Base-by-base conservation (phyloP, 2,797 vertebrate species). In the Parambassis ranga region DNA sequence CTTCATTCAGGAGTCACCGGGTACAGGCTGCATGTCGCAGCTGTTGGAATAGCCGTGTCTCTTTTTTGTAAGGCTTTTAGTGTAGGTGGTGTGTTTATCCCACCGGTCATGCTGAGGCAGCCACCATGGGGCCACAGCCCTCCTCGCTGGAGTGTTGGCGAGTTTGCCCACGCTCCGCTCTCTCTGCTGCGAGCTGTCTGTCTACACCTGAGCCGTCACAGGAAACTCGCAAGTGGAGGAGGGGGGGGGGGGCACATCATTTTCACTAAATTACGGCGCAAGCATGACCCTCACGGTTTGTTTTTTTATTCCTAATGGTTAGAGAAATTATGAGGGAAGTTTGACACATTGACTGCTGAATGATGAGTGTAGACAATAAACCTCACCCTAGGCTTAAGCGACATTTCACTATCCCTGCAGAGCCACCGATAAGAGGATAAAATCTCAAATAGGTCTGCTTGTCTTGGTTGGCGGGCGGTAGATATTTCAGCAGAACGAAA, bases 21-120 rank as follows among this genome's bases (percentile, higher is more conserved):
- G 79, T 47, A 51, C 76, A 71, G 72, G 76, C 78, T 66, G 65
- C 84, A 74, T 86, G 81, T 91, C 84, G 76, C 83, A 67, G 83
- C 84, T 81, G 82, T 74, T 77, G 77, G 80, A 88, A 79, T 62
- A 78, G 75, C 79, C 31, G 32, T 64, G 72, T 73, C 84, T 90
- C 81, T 87, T 90, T 87, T 90, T 90, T 88, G 87, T 88, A 66
- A 87, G 75, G 87, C 89, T 90, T 91, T 87, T 89, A 89, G 90
- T 88, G 81, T 86, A 75, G 83, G 81, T 85, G 87, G 83, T 87
- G 87, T 90, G 85, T 91, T 92, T 90, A 89, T 90, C 80, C 82
- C 87, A 82, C 39, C 49, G 84, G 85, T 82, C 86, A 77, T 53
- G 74, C 78, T 70, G 73, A 84, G 79, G 77, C 71, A 81, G 84